These are phyloP conservation scores for Ctenopoma kingsleyae DNA, from an alignment of 2,797 vertebrate genomes.

Conservation along the genomic window DNA sequence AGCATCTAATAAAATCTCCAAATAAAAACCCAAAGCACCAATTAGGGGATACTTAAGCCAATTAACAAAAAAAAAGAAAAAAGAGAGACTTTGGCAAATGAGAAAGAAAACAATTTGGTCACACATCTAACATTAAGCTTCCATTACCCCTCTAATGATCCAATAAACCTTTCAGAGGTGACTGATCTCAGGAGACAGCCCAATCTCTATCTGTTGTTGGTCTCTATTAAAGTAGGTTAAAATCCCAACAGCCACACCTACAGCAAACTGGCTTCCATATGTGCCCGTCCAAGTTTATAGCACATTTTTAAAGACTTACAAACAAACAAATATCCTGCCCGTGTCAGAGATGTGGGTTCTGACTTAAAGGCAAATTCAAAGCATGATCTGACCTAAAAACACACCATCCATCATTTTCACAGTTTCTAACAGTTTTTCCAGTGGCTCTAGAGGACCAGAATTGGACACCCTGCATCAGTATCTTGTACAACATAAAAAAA, in stretches of 20 bases:
- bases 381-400: conserved; percentile 42
- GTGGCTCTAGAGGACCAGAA: no score
- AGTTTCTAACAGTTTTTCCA: conserved; percentile 36
- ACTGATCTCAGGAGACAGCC: conserved; percentile 55
- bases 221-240: conserved; percentile 54
- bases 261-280: conserved; percentile 58
- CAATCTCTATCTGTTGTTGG: conserved; percentile 63
- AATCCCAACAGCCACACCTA: conserved; percentile 41
- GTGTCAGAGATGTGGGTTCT: conserved; percentile 38
- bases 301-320: conserved; percentile 56
- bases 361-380: conserved; percentile 42
- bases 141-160: conserved; percentile 69
- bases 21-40: conserved; percentile 61
- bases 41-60: conserved; percentile 58
- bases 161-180: conserved; percentile 60
- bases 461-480: conserved; percentile 8
- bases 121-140: conserved; percentile 65
- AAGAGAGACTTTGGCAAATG: conserved; percentile 52
- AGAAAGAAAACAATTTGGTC: conserved; percentile 65
- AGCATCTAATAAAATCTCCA: conserved; percentile 65
- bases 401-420: conserved; percentile 13
- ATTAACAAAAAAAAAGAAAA: conserved; percentile 66
- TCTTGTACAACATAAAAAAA: conserved; percentile 24
- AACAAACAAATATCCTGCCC: conserved; percentile 60
- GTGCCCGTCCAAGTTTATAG: conserved; percentile 52